A percentile compares a stretch with the other conserved stretches of the same genome.
Conservation (phyloP, 2,888 invertebrate species). For the Oeneis ivallda region DNA sequence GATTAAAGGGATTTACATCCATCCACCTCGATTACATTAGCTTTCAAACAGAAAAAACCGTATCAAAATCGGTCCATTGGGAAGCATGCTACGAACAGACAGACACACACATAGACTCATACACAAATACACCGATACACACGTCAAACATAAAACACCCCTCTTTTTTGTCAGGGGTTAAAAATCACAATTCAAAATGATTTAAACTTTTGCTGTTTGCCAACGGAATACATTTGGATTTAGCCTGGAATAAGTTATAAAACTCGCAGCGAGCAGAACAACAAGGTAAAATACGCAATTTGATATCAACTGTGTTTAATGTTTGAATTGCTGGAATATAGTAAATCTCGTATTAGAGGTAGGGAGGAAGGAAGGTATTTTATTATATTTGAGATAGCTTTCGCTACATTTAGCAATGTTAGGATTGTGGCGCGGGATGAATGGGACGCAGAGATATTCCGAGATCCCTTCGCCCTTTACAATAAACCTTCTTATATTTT, state of each 20-base stretch:
- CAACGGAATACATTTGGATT: background rate
- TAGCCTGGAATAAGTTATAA: background rate
- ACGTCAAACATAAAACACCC: too few relatives aligned
- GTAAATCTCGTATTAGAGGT: background rate
- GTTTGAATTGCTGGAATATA: background rate
- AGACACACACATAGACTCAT: too few relatives aligned
- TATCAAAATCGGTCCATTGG: too few relatives aligned
- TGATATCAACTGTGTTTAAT: constrained; percentile 2
- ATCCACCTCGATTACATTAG: too few relatives aligned
- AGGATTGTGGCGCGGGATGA: background rate
- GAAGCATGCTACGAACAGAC: too few relatives aligned
- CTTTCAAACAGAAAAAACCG: too few relatives aligned
- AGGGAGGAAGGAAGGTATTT: background rate
- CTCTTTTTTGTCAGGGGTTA: too few relatives aligned
- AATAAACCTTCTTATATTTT: background rate
- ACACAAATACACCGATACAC: too few relatives aligned
- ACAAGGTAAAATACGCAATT: too few relatives aligned
- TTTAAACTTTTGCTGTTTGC: background rate
- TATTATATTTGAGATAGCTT: constrained; percentile 22
- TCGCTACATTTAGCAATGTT: constrained; percentile 33
- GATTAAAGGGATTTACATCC: too few relatives aligned
- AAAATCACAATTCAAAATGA: too few relatives aligned
- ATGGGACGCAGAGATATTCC: background rate
- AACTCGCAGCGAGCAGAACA: background rate
- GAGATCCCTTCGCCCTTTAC: background rate